A percentile compares a stretch with the other conserved stretches of the same genome.
Evolutionary conservation across 2,113 vertebrate genomes (phyloP).

Genomic region (Melanostigma gelatinosum): DNA sequence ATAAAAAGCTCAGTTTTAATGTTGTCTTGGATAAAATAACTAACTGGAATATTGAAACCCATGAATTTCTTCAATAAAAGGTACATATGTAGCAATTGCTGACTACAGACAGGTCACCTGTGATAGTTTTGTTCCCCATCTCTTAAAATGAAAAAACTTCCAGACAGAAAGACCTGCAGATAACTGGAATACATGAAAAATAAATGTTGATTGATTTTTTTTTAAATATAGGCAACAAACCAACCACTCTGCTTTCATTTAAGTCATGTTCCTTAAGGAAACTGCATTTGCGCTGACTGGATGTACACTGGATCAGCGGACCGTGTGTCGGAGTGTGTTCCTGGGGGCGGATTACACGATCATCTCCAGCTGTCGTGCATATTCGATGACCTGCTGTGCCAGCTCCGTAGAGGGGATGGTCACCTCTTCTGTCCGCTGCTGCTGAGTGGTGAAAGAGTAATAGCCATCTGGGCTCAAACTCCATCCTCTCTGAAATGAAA

Average conservation of each 20-base stretch:
- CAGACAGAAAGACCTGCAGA: slow-evolving; percentile 18
- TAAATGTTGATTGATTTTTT: slow-evolving; percentile 20
- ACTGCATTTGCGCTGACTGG: slow-evolving; percentile 35
- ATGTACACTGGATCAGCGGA: slow-evolving; percentile 28
- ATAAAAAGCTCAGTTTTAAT: slow-evolving; percentile 8
- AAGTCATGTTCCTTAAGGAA: slow-evolving; percentile 33
- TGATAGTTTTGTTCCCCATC: slow-evolving; percentile 4
- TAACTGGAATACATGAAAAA: slow-evolving; percentile 20
- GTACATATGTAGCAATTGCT: background rate
- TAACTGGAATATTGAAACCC: slow-evolving; percentile 17
- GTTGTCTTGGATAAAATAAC: slow-evolving; percentile 24
- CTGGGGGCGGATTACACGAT: slow-evolving; percentile 86
- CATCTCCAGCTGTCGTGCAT: slow-evolving; percentile 95
- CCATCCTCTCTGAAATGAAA: slow-evolving; percentile 88
- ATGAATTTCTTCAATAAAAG: slow-evolving; percentile 20
- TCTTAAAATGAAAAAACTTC: slow-evolving; percentile 23
- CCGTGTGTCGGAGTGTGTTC: slow-evolving; percentile 58
- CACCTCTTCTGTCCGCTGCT: slow-evolving; percentile 91
- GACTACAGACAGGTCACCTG: background rate
- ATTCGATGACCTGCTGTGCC: slow-evolving; percentile 94
- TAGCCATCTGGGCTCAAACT: slow-evolving; percentile 86
- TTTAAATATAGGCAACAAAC: slow-evolving; percentile 29
- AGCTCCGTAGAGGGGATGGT: slow-evolving; percentile 92
- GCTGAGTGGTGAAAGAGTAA: slow-evolving; percentile 91
- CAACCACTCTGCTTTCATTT: slow-evolving; percentile 34